A percentile compares a stretch with the other conserved stretches of the same genome.
phyloP scores from a whole-genome alignment of 2,888 invertebrate genomes.

The Parochlus steinenii region DNA sequence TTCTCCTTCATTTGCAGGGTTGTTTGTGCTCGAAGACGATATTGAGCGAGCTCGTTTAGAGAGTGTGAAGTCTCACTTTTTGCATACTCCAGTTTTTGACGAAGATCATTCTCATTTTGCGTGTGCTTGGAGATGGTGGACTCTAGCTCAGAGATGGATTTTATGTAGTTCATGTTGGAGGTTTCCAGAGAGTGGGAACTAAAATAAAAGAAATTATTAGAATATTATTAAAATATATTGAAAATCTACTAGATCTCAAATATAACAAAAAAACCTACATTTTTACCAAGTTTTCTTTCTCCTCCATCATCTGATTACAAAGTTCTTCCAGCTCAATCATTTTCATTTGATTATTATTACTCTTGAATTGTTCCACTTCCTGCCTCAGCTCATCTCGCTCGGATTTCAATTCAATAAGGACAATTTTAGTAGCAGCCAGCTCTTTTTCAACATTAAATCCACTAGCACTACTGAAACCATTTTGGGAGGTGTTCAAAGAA shows the following conservation, averaged over 20 bases:
- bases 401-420: constrained; percentile 21
- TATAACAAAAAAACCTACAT: constrained; percentile 1
- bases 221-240: not conserved
- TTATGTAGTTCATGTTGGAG: constrained; percentile 21
- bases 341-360: constrained; percentile 15
- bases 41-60: constrained; percentile 48
- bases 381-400: constrained; percentile 23
- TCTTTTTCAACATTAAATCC: constrained; percentile 17
- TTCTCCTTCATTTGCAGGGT: constrained; percentile 63
- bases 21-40: constrained; percentile 60
- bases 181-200: constrained; percentile 10
- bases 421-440: constrained; percentile 23
- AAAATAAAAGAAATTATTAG: not conserved
- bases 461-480: too few relatives aligned
- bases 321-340: constrained; percentile 20
- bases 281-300: constrained; percentile 20
- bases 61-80: constrained; percentile 31
- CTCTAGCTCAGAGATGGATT: constrained; percentile 27
- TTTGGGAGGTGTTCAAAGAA: constrained; percentile 4
- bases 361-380: constrained; percentile 22
- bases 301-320: constrained; percentile 17
- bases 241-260: not conserved
- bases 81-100: constrained; percentile 32
- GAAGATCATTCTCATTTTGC: constrained; percentile 30
- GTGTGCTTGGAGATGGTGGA: constrained; percentile 29